phyloP scores from a whole-genome alignment of 1,140 invertebrate species.

The Radopholus similis region DNA sequence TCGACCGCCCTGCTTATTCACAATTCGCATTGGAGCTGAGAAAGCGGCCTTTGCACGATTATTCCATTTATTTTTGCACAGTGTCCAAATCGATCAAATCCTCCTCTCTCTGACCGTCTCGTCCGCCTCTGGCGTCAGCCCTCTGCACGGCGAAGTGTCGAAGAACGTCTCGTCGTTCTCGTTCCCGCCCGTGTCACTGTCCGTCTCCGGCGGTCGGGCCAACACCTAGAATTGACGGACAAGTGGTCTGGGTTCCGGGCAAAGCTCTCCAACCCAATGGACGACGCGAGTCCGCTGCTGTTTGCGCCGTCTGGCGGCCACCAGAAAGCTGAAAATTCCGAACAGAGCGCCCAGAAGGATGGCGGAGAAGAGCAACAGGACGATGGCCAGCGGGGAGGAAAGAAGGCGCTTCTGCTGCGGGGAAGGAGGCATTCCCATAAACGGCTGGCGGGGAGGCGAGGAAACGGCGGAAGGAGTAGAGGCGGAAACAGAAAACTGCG shows the following conservation, averaged over 20 bases:
- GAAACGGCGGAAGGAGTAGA: background rate
- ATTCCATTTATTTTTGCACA: background rate
- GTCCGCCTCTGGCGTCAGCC: background rate
- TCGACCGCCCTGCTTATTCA: too few species aligned
- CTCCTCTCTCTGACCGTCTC: background rate
- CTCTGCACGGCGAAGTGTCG: background rate
- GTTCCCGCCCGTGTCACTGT: background rate
- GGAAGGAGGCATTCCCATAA: background rate
- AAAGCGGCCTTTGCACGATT: too few species aligned
- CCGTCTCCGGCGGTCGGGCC: slow-evolving; percentile 7
- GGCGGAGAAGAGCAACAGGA: background rate
- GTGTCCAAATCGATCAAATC: background rate
- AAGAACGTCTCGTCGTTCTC: background rate
- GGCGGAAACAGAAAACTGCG: background rate
- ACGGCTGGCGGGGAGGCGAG: background rate
- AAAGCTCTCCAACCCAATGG: slow-evolving; percentile 1
- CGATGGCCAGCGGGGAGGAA: background rate
- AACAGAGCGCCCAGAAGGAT: background rate
- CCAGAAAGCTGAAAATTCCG: background rate
- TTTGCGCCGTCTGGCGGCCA: background rate
- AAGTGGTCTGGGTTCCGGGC: background rate
- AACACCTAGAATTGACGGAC: background rate
- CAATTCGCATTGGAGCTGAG: too few species aligned
- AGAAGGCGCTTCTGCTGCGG: background rate
- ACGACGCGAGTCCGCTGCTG: slow-evolving; percentile 4